Percentiles rank a stretch among this genome's conserved stretches.
phyloP scores from a whole-genome alignment of 2,113 vertebrate species.

The Scartelaos histophorus region DNA sequence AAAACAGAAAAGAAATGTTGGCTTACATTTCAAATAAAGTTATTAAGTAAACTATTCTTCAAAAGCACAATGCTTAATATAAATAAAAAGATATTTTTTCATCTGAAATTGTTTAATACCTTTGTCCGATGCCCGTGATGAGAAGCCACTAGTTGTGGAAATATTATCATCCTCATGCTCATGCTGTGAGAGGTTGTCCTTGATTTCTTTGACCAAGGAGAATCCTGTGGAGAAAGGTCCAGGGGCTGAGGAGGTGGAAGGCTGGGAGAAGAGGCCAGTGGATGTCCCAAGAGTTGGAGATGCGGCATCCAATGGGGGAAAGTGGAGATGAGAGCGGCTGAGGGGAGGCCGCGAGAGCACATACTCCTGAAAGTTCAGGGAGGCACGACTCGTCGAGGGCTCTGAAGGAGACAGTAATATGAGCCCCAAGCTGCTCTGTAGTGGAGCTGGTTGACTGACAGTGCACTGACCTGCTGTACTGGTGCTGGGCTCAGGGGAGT shows the following conservation, averaged over 20 bases:
- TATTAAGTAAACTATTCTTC: neutral
- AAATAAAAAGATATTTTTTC: neutral
- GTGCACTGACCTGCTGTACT: constrained; percentile 81
- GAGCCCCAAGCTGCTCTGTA: neutral
- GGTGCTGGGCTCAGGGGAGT: constrained; percentile 84
- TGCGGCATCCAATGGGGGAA: constrained; percentile 83
- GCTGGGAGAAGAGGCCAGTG: constrained; percentile 79
- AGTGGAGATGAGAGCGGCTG: constrained; percentile 89
- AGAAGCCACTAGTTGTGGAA: constrained; percentile 98
- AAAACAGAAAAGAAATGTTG: constrained; percentile 26
- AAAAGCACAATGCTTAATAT: neutral
- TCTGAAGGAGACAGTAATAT: constrained; percentile 68
- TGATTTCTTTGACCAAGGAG: constrained; percentile 95
- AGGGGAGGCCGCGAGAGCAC: constrained; percentile 91
- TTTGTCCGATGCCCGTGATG: constrained; percentile 97
- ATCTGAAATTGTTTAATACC: constrained; percentile 69
- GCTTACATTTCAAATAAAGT: neutral
- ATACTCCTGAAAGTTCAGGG: constrained; percentile 86
- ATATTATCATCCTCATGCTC: constrained; percentile 99
- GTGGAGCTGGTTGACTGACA: neutral
- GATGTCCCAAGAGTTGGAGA: constrained; percentile 65
- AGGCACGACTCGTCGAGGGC: constrained; percentile 87
- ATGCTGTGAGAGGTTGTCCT: constrained; percentile 96
- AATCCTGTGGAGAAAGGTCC: constrained; percentile 80
- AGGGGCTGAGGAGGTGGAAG: constrained; percentile 87